Evolutionary conservation across 2,888 invertebrate species (phyloP).

Genomic region (Synanthedon vespiformis): DNA sequence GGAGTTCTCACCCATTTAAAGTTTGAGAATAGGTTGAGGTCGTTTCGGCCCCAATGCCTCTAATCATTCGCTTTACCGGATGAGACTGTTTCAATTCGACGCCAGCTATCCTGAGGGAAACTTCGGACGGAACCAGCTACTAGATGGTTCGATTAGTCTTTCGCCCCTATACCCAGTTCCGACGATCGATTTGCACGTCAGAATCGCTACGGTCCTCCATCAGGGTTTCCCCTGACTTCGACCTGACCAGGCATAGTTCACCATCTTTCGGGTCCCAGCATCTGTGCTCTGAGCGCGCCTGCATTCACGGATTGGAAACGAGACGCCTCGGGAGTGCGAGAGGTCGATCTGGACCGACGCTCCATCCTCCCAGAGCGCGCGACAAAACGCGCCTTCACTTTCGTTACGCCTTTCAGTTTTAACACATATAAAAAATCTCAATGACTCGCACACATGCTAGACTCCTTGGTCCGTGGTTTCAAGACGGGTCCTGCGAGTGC

Average conservation of each 20-base stretch:
- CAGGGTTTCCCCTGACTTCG: conserved; percentile 1
- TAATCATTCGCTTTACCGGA: conserved; percentile 78
- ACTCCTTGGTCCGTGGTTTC: neutral
- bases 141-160: conserved; percentile 1
- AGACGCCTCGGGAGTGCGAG: conserved; percentile 72
- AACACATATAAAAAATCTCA: conserved; percentile 46
- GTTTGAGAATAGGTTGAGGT: conserved; percentile 82
- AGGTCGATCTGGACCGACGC: conserved; percentile 35
- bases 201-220: conserved; percentile 1
- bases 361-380: conserved; percentile 55
- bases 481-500: neutral
- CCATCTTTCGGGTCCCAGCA: conserved; percentile 73
- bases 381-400: conserved; percentile 23
- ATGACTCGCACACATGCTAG: conserved; percentile 72
- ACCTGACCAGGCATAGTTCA: conserved; percentile 1
- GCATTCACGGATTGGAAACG: conserved; percentile 30
- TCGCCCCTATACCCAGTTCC: neutral
- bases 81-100: neutral
- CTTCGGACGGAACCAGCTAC: neutral
- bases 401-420: conserved; percentile 72
- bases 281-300: conserved; percentile 39
- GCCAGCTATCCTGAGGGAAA: neutral
- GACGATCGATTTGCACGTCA: conserved; percentile 1
- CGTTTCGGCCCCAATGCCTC: conserved; percentile 77
- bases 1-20: conserved; percentile 79